Evolutionary conservation across 2,113 vertebrate genomes (phyloP), one percentile per base, ranked within the genome.

Genomic region (Thymallus thymallus): DNA sequence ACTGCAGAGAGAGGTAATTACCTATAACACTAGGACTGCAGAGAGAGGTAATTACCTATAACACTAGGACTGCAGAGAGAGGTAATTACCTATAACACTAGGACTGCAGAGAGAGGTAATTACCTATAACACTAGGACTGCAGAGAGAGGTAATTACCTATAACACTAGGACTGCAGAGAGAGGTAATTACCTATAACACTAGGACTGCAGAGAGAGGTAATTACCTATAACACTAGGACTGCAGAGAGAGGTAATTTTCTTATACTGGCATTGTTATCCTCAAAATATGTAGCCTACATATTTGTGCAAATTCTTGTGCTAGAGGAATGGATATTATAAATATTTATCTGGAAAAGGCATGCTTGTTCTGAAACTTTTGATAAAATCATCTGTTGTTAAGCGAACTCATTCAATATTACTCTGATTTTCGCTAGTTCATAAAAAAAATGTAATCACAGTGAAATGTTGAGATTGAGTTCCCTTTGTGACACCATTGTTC

Each of bases 401-500:
- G 12, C 16, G 1, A 51, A 18, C 18, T 51, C 48, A 51, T 3
- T 51, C 12, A 18, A 14, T 16, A 14, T 51, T 51, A 18, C 4
- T 51, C 14, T 18, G 1, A 51, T 51, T 51, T 51, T 18, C 16
- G 3, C 16, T 18, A 5, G 3, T 51, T 16, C 3, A 26, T 41
- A 10, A 2, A 12, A 41, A 12, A 41, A 10, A 9, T 41, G n/a
- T 41, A 41, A 41, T 41, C 35, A 41, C 35, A 3, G 35, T 3
- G 9, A 26, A 24, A 71, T 71, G 24, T 56, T 61, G 10, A n/a
- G 60, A 35, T n/a, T 6, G 3, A 16, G n/a, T n/a, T 5, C 26
- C 70, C 41, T 72, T 72, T 72, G 58, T 72, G 70, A 72, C 70
- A 63, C 63, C 55, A 72, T 32, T 71, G 24, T 58, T 30, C 48